These are phyloP conservation scores for Semicossyphus pulcher DNA, from an alignment of 2,113 vertebrate species.

Conservation along the genomic window DNA sequence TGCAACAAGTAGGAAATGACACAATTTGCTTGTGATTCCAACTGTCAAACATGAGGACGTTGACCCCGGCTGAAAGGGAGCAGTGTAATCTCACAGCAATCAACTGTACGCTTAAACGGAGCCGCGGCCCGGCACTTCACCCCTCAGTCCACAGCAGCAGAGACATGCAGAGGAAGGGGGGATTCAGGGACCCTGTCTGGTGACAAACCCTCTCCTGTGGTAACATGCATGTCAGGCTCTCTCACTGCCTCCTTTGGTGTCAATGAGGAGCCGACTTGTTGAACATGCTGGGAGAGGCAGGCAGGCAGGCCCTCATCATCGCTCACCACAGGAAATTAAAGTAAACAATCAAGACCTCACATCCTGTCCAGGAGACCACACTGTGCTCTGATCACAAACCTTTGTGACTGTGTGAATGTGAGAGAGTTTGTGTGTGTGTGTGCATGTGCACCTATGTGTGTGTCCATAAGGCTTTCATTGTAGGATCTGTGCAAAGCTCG, in stretches of 20 bases:
- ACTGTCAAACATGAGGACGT: slow-evolving; percentile 80
- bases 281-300: slow-evolving; percentile 50
- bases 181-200: neutral
- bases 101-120: slow-evolving; percentile 69
- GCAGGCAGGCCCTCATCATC: slow-evolving; percentile 69
- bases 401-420: slow-evolving; percentile 21
- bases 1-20: slow-evolving; percentile 79
- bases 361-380: slow-evolving; percentile 78
- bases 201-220: slow-evolving; percentile 59
- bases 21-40: slow-evolving; percentile 82
- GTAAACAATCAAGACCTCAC: slow-evolving; percentile 82
- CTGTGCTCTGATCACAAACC: slow-evolving; percentile 61
- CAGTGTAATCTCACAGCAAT: slow-evolving; percentile 75
- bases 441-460: slow-evolving; percentile 19
- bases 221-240: slow-evolving; percentile 47
- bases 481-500: neutral
- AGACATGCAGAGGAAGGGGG: no score
- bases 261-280: slow-evolving; percentile 44
- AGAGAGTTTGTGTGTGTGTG: slow-evolving; percentile 24
- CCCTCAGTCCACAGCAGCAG: slow-evolving; percentile 38
- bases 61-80: slow-evolving; percentile 77
- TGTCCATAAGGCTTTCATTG: neutral
- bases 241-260: slow-evolving; percentile 34
- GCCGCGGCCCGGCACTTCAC: slow-evolving; percentile 46
- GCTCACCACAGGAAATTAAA: slow-evolving; percentile 82